These are phyloP conservation scores for Galerucella nymphaeae DNA, from an alignment of 2,888 invertebrate genomes.

Conservation along the genomic window DNA sequence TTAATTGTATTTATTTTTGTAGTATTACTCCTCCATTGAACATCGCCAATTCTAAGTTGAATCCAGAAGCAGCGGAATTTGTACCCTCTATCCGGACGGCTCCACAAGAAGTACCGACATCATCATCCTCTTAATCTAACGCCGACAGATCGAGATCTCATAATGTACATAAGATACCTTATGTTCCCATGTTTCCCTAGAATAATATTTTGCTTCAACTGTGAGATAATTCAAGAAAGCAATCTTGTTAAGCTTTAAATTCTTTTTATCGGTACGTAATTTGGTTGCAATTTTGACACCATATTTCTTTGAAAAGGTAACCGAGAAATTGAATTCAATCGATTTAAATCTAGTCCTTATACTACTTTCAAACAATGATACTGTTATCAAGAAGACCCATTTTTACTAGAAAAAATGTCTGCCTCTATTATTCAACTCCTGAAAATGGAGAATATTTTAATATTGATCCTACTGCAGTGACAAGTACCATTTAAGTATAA, in stretches of 20 bases:
- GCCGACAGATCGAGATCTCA: conserved; percentile 43
- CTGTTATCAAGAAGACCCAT: neutral
- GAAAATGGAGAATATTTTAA: no score
- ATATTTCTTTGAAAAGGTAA: conserved; percentile 7
- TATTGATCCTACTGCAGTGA: no score
- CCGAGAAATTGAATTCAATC: neutral
- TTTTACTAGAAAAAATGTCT: no score
- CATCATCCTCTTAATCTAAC: conserved; percentile 47
- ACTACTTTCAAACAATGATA: neutral
- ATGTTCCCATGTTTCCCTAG: conserved; percentile 43
- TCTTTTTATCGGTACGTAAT: neutral
- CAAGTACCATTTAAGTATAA: no score
- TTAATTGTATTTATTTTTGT: conserved; percentile 7
- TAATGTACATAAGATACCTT: conserved; percentile 49
- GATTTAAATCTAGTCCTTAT: neutral
- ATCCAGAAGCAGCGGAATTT: conserved; percentile 88
- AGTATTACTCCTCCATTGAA: conserved; percentile 50
- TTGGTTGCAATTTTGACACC: conserved; percentile 28
- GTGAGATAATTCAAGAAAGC: conserved; percentile 36
- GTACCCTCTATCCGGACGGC: conserved; percentile 68
- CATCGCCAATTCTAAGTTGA: conserved; percentile 77
- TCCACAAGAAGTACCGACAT: conserved; percentile 46
- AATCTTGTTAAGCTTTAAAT: conserved; percentile 21
- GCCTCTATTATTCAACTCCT: no score
- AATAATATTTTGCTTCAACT: conserved; percentile 32